These are phyloP conservation scores for Channa striata DNA, from an alignment of 2,797 vertebrate genomes.

Conservation along the genomic window DNA sequence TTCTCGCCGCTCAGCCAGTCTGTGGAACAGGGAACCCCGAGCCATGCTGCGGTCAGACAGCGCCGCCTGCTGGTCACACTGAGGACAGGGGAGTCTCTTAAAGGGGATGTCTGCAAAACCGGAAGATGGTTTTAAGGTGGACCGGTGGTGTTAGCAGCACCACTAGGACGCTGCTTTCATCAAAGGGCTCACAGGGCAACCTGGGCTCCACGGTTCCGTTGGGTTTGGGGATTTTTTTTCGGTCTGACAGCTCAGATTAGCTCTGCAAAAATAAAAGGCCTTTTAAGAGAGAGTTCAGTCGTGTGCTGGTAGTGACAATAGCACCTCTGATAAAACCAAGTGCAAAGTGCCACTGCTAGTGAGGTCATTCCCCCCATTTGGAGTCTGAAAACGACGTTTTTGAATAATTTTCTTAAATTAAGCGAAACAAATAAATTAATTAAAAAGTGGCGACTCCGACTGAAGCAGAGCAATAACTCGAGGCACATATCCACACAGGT, in stretches of 20 bases:
- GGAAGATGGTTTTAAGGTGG: conserved; percentile 83
- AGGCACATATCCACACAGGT: neutral
- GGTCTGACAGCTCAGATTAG: no score
- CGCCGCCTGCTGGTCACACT: conserved; percentile 40
- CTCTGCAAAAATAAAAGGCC: neutral
- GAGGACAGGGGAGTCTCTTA: conserved; percentile 58
- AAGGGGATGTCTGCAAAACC: conserved; percentile 81
- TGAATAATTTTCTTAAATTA: neutral
- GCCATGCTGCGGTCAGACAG: conserved; percentile 54
- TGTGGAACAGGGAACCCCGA: neutral
- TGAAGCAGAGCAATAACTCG: neutral
- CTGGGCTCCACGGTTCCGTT: conserved; percentile 15
- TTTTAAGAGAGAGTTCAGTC: neutral
- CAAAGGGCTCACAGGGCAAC: conserved; percentile 36
- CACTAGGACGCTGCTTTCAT: neutral
- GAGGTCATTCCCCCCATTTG: neutral
- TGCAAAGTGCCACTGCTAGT: neutral
- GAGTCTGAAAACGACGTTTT: neutral
- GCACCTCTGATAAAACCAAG: neutral
- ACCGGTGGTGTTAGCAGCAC: conserved; percentile 64
- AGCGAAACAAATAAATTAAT: neutral
- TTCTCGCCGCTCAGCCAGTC: conserved; percentile 53
- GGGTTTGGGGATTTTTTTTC: neutral
- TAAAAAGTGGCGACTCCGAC: neutral
- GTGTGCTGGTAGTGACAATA: neutral